Percentiles rank a stretch among this genome's conserved stretches.
These are phyloP conservation scores for Thumatha senex DNA, from an alignment of 2,888 invertebrate species.

Conservation along the genomic window DNA sequence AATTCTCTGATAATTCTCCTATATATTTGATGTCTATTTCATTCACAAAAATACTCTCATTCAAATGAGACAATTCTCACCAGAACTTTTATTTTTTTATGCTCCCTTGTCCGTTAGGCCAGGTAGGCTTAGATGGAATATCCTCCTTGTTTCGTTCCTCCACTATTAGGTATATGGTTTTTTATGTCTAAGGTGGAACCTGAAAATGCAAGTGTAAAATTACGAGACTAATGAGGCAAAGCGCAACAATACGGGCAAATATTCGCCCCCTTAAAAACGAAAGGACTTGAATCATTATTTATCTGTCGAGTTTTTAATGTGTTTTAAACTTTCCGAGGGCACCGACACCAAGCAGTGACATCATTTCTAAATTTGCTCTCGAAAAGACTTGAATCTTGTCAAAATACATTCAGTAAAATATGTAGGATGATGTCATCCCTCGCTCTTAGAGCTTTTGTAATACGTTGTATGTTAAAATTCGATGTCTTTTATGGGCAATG, in stretches of 20 bases:
- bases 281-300: not conserved
- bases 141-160: too few species aligned
- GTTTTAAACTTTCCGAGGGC: slow-evolving; percentile 6
- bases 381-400: slow-evolving; percentile 4
- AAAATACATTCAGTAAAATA: slow-evolving; percentile 1
- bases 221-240: too few species aligned
- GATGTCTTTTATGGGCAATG: not conserved
- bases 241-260: not conserved
- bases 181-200: too few species aligned
- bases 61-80: too few species aligned
- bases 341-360: slow-evolving; percentile 25
- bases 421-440: slow-evolving; percentile 8
- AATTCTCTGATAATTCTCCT: too few species aligned
- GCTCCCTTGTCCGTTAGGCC: too few species aligned
- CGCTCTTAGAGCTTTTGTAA: not conserved
- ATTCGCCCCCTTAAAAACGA: not conserved
- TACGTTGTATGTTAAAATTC: slow-evolving; percentile 1
- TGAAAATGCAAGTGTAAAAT: too few species aligned
- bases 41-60: too few species aligned
- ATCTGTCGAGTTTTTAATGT: slow-evolving; percentile 1
- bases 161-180: too few species aligned
- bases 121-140: too few species aligned
- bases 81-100: too few species aligned
- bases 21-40: too few species aligned
- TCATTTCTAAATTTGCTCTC: slow-evolving; percentile 25